Base-by-base conservation (phyloP, 2,888 invertebrate genomes). In the Bedellia somnulentella region DNA sequence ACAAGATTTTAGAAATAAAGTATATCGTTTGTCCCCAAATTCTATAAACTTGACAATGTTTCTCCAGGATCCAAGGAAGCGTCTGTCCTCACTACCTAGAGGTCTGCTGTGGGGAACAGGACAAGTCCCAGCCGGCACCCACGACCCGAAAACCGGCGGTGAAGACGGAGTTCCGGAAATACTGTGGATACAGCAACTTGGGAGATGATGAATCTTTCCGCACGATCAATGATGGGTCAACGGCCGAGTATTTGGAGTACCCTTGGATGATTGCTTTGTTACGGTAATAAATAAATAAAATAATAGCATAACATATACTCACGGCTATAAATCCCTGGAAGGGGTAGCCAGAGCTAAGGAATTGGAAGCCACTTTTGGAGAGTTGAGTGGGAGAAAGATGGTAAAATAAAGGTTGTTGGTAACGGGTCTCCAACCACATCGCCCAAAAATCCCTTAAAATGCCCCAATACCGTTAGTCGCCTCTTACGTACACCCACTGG, bases 201-300 rank as follows among this genome's bases (percentile, higher is more conserved):
- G 73, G 81, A 2, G 87, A 87, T 1, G 75, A 87, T 5, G 83
- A 83, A 6, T 83, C 84, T 42, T 64, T 85, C 27, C 86, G 87
- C 29, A 81, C 80, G 3, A 78, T 81, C 1, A 71, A 75, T 11
- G 52, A 50, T 1, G 75, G 83, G 40, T 76, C 79, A 31, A 86
- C 87, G 48, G 71, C 87, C 0, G 79, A 84, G 44, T 86, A 81
- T 36, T 86, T 81, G 0, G 87, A 87, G 57, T 86, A 84, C 46
- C 86, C 86, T 1, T 87, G 87, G 87, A 84, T 87, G 82, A 80
- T 83, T 1, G 85, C 84, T 0, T 56, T 86, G 26, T 47, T 83
- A 31, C 57, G 48, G 45, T 45, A 32, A 32, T 32, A 8, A 15
- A 16, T 15, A 9, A n/a, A 5, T 24, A 10, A 9, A 4, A 23